Percentiles rank a stretch among this genome's conserved stretches.
Conservation (phyloP, 2,797 vertebrate genomes). For the Parotocinclus haroldoi region DNA sequence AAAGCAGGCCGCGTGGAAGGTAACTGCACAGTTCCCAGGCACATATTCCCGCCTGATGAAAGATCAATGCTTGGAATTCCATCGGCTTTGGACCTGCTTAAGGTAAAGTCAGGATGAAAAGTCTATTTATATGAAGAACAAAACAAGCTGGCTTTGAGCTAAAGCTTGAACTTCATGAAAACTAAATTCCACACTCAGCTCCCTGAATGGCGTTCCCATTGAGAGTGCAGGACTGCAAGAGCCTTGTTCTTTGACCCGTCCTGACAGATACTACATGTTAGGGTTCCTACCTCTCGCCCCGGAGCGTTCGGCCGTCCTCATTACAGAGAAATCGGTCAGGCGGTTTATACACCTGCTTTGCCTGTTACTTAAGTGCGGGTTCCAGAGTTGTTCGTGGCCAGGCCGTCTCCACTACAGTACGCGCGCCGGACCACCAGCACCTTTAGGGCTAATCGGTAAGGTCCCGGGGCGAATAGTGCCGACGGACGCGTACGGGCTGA, state of each 20-base stretch:
- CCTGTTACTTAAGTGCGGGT: too few species aligned
- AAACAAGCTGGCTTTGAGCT: slow-evolving; percentile 42
- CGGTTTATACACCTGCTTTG: too few species aligned
- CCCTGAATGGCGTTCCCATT: slow-evolving; percentile 23
- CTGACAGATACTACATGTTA: slow-evolving; percentile 8
- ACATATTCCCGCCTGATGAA: slow-evolving; percentile 47
- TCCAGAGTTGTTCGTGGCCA: too few species aligned
- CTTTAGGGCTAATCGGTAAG: too few species aligned
- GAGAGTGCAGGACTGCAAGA: slow-evolving; percentile 17
- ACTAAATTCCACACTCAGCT: slow-evolving; percentile 32
- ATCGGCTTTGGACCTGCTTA: slow-evolving; percentile 40
- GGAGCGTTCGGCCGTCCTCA: too few species aligned
- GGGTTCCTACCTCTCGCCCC: too few species aligned
- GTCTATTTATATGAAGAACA: slow-evolving; percentile 47
- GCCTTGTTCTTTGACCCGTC: slow-evolving; percentile 16
- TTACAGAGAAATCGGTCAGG: too few species aligned
- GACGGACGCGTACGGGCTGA: too few species aligned
- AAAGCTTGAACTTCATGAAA: slow-evolving; percentile 44
- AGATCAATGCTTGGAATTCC: slow-evolving; percentile 49
- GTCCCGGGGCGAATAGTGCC: too few species aligned
- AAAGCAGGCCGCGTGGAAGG: slow-evolving; percentile 21
- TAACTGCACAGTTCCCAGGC: slow-evolving; percentile 37
- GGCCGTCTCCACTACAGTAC: too few species aligned
- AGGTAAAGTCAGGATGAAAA: slow-evolving; percentile 32
- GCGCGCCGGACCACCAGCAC: too few species aligned